Percentiles rank a stretch among this genome's conserved stretches.
Conservation (phyloP, 2,888 invertebrate species). For the Caenorhabditis zanzibari region DNA sequence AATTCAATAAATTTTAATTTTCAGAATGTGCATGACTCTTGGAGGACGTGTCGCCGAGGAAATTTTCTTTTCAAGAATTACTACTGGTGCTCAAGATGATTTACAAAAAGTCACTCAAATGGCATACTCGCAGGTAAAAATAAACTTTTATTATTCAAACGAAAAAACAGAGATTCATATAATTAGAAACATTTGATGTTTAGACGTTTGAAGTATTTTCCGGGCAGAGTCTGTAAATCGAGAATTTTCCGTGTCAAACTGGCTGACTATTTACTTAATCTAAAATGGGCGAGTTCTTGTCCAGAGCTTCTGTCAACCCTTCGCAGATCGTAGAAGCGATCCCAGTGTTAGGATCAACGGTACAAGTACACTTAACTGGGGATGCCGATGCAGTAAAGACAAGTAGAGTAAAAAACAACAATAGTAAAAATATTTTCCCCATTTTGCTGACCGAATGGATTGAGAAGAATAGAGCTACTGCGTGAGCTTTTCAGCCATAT, state of each 20-base stretch:
- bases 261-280: conserved; percentile 25
- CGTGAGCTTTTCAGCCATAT: conserved; percentile 28
- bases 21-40: conserved; percentile 78
- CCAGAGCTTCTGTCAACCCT: conserved; percentile 41
- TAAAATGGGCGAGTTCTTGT: conserved; percentile 37
- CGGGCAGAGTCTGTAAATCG: no score
- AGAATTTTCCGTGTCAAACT: no score
- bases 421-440: conserved; percentile 16
- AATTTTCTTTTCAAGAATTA: conserved; percentile 94
- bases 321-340: conserved; percentile 60
- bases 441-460: conserved; percentile 18
- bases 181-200: background rate
- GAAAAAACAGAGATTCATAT: background rate
- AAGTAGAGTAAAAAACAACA: conserved; percentile 11
- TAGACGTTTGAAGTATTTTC: no score
- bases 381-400: background rate
- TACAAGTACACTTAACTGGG: conserved; percentile 51
- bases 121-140: conserved; percentile 92
- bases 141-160: no score
- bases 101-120: conserved; percentile 97
- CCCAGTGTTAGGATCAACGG: conserved; percentile 53
- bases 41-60: conserved; percentile 90
- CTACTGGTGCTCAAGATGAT: conserved; percentile 99
- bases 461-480: background rate
- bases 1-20: conserved; percentile 14